phyloP scores from a whole-genome alignment of 2,888 invertebrate species.

The Orthonychiurus folsomi region DNA sequence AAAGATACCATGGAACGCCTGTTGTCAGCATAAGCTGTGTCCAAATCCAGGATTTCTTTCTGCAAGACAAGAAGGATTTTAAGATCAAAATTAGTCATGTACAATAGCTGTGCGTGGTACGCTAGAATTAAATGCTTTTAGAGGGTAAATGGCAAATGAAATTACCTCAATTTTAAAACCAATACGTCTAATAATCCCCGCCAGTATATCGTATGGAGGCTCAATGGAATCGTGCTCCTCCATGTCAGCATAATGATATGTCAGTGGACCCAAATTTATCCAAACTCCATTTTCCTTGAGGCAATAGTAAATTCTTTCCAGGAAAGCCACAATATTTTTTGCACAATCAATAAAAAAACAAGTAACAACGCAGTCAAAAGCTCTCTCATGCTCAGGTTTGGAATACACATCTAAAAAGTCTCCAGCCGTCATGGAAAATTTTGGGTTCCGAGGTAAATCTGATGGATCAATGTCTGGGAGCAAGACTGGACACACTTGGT shows the following conservation, averaged over 20 bases:
- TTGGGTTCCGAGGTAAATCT: slow-evolving; percentile 53
- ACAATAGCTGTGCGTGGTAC: too few species aligned
- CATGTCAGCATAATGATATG: slow-evolving; percentile 80
- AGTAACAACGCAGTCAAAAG: slow-evolving; percentile 87
- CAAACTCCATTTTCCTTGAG: slow-evolving; percentile 81
- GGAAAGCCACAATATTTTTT: slow-evolving; percentile 86
- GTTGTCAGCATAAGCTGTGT: slow-evolving; percentile 86
- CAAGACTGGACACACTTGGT: slow-evolving; percentile 65
- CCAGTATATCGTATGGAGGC: slow-evolving; percentile 76
- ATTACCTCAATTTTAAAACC: slow-evolving; percentile 70
- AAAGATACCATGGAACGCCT: slow-evolving; percentile 85
- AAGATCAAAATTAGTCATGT: neutral
- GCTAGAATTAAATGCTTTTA: too few species aligned
- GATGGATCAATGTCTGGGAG: slow-evolving; percentile 85
- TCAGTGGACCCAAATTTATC: slow-evolving; percentile 82
- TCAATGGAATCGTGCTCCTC: slow-evolving; percentile 82
- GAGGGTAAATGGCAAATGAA: slow-evolving; percentile 5
- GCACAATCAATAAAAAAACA: slow-evolving; percentile 99
- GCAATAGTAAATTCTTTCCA: slow-evolving; percentile 83
- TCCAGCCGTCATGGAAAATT: slow-evolving; percentile 93
- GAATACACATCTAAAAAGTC: slow-evolving; percentile 80
- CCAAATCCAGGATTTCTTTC: slow-evolving; percentile 68
- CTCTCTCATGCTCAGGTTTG: slow-evolving; percentile 45
- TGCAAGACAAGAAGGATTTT: slow-evolving; percentile 45
- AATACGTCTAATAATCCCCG: slow-evolving; percentile 65